Percentiles rank a stretch among this genome's conserved stretches.
These are phyloP conservation scores for Discoglossus pictus DNA, from an alignment of 2,797 vertebrate genomes.

Conservation along the genomic window DNA sequence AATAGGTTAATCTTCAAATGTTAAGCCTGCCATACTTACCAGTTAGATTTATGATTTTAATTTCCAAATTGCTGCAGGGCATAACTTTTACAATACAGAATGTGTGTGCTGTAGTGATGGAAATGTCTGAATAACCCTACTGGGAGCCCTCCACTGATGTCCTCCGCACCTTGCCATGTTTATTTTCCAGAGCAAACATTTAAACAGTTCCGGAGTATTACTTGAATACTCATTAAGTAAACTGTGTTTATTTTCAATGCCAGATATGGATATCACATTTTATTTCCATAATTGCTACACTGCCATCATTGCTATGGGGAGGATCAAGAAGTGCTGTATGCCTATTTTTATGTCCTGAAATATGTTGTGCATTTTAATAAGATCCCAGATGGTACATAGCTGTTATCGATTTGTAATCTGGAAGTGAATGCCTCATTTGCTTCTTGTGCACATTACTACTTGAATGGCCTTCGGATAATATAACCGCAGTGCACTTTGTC, in stretches of 20 bases:
- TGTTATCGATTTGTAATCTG: conserved; percentile 64
- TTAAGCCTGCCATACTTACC: conserved; percentile 10
- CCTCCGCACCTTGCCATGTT: neutral
- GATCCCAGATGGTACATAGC: conserved; percentile 70
- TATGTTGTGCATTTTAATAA: conserved; percentile 72
- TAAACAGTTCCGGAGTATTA: neutral
- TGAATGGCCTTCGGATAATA: conserved; percentile 64
- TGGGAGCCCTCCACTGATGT: neutral
- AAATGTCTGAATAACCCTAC: neutral
- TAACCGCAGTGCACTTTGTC: conserved; percentile 62
- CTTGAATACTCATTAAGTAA: neutral
- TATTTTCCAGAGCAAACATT: neutral
- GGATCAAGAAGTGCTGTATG: conserved; percentile 61
- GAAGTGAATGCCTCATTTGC: conserved; percentile 61
- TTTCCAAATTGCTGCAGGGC: conserved; percentile 17
- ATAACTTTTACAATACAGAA: neutral
- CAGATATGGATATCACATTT: neutral
- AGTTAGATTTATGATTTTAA: conserved; percentile 40
- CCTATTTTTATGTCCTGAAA: conserved; percentile 66
- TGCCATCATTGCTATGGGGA: neutral
- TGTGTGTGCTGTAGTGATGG: neutral
- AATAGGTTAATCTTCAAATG: neutral
- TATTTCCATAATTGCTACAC: neutral
- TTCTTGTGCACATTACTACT: conserved; percentile 64
- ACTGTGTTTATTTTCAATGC: neutral